These are phyloP conservation scores for Oreochromis spilurus DNA, from an alignment of 2,113 vertebrate genomes.

Conservation along the genomic window DNA sequence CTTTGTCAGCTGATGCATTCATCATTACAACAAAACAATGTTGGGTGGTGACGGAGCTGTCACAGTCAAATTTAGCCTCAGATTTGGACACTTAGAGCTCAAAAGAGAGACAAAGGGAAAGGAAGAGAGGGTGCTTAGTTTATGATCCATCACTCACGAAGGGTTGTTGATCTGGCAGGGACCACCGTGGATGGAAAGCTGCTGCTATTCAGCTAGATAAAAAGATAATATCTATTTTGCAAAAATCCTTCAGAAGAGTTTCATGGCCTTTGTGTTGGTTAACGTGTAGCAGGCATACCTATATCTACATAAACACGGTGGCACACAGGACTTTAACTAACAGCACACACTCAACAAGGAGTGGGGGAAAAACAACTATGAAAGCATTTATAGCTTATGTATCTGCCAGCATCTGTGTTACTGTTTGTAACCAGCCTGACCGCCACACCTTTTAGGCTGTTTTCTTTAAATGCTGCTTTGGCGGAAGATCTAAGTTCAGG, in stretches of 20 bases:
- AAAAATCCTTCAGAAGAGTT: neutral
- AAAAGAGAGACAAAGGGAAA: neutral
- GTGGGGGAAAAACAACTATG: neutral
- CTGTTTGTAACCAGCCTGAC: neutral
- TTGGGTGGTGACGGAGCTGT: neutral
- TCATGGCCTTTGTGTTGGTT: neutral
- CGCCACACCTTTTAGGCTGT: neutral
- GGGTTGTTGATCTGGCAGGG: neutral
- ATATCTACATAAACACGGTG: neutral
- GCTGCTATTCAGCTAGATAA: neutral
- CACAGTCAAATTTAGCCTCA: neutral
- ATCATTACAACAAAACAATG: neutral
- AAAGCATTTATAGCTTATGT: neutral
- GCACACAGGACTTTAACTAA: neutral
- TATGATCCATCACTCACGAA: neutral
- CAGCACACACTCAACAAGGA: neutral
- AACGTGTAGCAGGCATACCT: neutral
- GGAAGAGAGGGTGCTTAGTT: neutral
- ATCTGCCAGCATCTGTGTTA: neutral
- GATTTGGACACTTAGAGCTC: neutral
- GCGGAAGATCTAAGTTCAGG: neutral
- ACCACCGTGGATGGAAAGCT: neutral
- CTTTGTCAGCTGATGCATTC: slow-evolving; percentile 35
- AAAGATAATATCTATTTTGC: neutral
- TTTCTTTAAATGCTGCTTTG: neutral